Percentiles rank a stretch among this genome's conserved stretches.
Evolutionary conservation across 1,140 invertebrate genomes (phyloP).

Genomic region (Neuroterus valhalla): DNA sequence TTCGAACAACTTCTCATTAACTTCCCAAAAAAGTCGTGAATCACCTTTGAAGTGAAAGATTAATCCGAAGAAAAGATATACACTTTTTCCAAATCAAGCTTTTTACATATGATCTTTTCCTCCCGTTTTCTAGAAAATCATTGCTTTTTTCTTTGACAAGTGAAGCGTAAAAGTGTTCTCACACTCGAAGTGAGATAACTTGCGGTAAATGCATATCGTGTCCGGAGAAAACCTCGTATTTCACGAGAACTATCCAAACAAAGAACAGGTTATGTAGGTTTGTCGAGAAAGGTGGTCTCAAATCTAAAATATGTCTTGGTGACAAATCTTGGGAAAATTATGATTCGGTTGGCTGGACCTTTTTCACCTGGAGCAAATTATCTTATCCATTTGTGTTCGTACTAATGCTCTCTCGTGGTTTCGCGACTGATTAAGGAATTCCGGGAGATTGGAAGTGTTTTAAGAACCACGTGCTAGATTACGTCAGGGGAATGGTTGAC

Average conservation of each 20-base stretch:
- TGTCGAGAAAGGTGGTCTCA: constrained; percentile 40
- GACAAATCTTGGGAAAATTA: constrained; percentile 25
- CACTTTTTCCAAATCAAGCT: too few species aligned
- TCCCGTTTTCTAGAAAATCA: neutral
- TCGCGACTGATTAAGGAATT: constrained; percentile 3
- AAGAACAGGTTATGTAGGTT: constrained; percentile 33
- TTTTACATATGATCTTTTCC: too few species aligned
- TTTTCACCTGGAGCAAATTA: constrained; percentile 18
- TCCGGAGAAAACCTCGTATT: constrained; percentile 49
- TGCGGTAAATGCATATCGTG: constrained; percentile 23
- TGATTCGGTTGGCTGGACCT: neutral
- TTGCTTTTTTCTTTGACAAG: neutral
- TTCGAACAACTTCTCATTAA: too few species aligned
- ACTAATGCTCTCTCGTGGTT: constrained; percentile 10
- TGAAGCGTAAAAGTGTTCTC: constrained; percentile 26
- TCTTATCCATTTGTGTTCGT: constrained; percentile 20
- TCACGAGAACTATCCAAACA: constrained; percentile 55
- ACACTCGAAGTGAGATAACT: constrained; percentile 21
- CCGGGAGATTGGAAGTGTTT: neutral
- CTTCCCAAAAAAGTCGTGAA: too few species aligned
- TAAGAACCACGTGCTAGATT: neutral
- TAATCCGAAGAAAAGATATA: too few species aligned
- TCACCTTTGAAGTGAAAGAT: too few species aligned
- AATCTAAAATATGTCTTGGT: constrained; percentile 43
- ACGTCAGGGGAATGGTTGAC: neutral